phyloP scores from a whole-genome alignment of 1,140 invertebrate genomes.

The Littorina saxatilis region DNA sequence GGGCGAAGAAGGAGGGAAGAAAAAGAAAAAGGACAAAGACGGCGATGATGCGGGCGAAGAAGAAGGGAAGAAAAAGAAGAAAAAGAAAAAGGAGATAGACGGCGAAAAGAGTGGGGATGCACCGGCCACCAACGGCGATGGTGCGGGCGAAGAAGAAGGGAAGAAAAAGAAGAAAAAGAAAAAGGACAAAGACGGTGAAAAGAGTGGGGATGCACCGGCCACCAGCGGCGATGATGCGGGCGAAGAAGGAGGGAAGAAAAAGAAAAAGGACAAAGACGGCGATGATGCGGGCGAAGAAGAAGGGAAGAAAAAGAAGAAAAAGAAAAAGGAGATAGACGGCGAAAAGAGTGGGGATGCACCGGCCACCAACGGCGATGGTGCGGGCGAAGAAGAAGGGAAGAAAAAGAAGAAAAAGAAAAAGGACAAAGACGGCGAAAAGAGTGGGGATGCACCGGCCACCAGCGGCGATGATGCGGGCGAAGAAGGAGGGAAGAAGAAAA shows the following conservation, averaged over 20 bases:
- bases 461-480: neutral
- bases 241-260: neutral
- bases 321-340: neutral
- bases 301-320: neutral
- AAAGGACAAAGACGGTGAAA: conserved; percentile 3
- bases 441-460: neutral
- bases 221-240: neutral
- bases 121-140: neutral
- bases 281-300: neutral
- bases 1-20: neutral
- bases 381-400: neutral
- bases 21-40: conserved; percentile 27
- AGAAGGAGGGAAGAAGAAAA: neutral
- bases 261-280: conserved; percentile 6
- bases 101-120: neutral
- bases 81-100: conserved; percentile 10
- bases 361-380: neutral
- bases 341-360: neutral
- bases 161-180: conserved; percentile 30
- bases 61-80: neutral
- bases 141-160: neutral
- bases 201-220: neutral
- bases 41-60: neutral
- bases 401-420: conserved; percentile 25
- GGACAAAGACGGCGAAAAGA: neutral